A percentile compares a stretch with the other conserved stretches of the same genome.
phyloP scores from a whole-genome alignment of 2,113 vertebrate genomes.

The Entelurus aequoreus region DNA sequence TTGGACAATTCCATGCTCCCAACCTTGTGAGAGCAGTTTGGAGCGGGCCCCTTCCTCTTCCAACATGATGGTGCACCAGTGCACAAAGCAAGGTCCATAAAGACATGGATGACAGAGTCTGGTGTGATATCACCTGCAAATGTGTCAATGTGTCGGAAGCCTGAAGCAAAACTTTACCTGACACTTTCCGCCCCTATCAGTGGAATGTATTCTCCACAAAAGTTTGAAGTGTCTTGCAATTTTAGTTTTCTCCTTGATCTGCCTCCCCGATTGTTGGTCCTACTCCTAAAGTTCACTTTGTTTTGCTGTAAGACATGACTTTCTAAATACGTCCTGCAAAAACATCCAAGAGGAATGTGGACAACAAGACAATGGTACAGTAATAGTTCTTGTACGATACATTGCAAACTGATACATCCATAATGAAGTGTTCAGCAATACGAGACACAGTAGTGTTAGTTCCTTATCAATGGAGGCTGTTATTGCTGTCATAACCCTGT shows the following conservation, averaged over 20 bases:
- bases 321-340: neutral
- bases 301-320: neutral
- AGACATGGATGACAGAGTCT: too few species aligned
- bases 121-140: conserved; percentile 19
- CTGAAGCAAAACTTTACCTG: conserved; percentile 30
- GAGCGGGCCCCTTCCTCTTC: too few species aligned
- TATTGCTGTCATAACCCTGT: conserved; percentile 16
- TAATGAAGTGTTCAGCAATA: conserved; percentile 26
- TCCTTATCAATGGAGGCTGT: conserved; percentile 10
- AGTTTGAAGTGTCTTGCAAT: conserved; percentile 27
- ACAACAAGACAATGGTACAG: conserved; percentile 3
- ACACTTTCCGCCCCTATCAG: conserved; percentile 18
- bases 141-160: conserved; percentile 52
- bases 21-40: too few species aligned
- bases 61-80: too few species aligned
- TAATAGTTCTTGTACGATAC: conserved; percentile 3
- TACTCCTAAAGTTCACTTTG: conserved; percentile 2
- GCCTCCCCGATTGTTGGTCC: neutral
- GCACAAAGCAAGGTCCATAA: too few species aligned
- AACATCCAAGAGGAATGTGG: neutral
- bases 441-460: conserved; percentile 8
- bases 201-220: conserved; percentile 25
- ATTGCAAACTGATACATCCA: conserved; percentile 15
- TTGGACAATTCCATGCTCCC: too few species aligned
- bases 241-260: conserved; percentile 2